Evolutionary conservation across 2,888 invertebrate species (phyloP), one percentile per base, ranked within the genome.

Genomic region (Cephus sareptanus): DNA sequence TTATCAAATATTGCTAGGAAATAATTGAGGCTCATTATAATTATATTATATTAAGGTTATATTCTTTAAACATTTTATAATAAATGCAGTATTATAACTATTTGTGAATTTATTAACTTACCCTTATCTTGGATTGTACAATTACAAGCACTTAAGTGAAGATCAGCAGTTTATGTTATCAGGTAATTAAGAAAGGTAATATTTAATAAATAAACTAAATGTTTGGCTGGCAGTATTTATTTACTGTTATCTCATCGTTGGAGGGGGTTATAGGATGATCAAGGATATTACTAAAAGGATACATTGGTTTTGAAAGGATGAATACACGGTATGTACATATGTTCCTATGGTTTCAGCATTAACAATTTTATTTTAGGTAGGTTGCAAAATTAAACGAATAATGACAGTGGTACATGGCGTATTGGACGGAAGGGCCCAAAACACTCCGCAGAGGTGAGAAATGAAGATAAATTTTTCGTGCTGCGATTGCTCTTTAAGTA

Each of bases 371-470:
- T 87, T 89, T 87, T 88, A 89, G 85, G 87, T 88, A 89, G 86
- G 88, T 89, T 89, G 87, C 86, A 89, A 87, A 87, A 84, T 86
- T 84, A 87, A 85, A 86, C 83, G 83, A 87, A 86, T 87, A 84
- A 86, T 90, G 89, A 90, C 87, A 90, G 87, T 89, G 89, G 87
- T 90, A 90, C 88, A 90, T 89, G 89, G 89, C 88, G 89, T 84
- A 87, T 89, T 90, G 90, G 90, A 90, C 90, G 90, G 90, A 90
- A 88, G 87, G 85, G 90, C 90, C 90, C 90, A 90, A 90, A 90
- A 90, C 89, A 90, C 90, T 89, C 87, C 89, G 89, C 89, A 90
- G 87, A 90, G 87, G 88, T 90, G 89, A 88, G 84, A 88, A 88
- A 88, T 87, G 84, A 89, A 87, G 86, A 83, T 85, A 86, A 89